A percentile compares a stretch with the other conserved stretches of the same genome.
phyloP scores from a whole-genome alignment of 2,113 vertebrate genomes.

The Eurypyga helias region DNA sequence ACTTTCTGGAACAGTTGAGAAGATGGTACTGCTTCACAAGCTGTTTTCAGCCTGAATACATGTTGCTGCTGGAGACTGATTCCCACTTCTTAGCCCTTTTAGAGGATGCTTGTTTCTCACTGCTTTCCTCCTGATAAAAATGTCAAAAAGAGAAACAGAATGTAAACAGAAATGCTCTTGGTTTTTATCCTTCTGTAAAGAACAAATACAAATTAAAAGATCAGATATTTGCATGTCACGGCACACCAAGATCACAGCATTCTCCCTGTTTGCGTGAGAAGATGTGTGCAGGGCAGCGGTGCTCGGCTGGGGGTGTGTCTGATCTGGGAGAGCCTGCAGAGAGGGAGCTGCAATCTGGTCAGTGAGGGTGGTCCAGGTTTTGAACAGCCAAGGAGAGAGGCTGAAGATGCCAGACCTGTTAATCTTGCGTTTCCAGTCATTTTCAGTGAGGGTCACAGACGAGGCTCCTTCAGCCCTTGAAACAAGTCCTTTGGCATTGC shows the following conservation, averaged over 20 bases:
- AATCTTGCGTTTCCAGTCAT: accelerated
- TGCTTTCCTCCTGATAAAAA: not conserved
- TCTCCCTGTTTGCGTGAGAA: accelerated
- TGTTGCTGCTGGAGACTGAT: not conserved
- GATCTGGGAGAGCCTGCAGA: not conserved
- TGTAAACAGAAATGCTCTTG: not conserved
- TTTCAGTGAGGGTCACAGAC: not conserved
- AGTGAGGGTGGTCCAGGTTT: accelerated
- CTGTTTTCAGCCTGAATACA: not conserved
- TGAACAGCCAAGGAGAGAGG: not conserved
- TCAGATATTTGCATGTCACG: accelerated
- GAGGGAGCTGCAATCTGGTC: not conserved
- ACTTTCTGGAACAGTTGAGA: not conserved
- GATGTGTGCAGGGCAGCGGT: accelerated
- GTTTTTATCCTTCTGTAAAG: not conserved
- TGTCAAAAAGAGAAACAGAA: not conserved
- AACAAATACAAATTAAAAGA: not conserved
- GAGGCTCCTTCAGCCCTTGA: not conserved
- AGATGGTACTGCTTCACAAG: not conserved
- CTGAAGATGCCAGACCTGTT: accelerated
- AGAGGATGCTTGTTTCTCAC: not conserved
- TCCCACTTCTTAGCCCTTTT: not conserved
- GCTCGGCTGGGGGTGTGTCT: accelerated
- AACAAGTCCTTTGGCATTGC: accelerated
- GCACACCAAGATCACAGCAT: not conserved